These are phyloP conservation scores for Anniella stebbinsi DNA, from an alignment of 2,797 vertebrate genomes.

Conservation along the genomic window DNA sequence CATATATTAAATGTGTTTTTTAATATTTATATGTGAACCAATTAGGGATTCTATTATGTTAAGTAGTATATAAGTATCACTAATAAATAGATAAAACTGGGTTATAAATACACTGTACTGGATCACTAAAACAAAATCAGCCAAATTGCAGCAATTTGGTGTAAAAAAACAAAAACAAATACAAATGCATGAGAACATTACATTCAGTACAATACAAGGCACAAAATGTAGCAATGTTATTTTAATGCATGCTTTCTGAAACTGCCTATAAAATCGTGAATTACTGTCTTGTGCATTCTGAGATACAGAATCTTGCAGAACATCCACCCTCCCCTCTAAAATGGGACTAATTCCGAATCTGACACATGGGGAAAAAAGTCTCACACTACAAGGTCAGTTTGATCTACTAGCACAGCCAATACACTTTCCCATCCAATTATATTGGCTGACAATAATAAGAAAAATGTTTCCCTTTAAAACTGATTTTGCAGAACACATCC, in stretches of 20 bases:
- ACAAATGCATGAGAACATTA: neutral
- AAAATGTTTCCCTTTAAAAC: conserved; percentile 56
- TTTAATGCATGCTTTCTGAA: conserved; percentile 40
- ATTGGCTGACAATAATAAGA: conserved; percentile 39
- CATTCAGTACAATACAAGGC: neutral
- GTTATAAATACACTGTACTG: neutral
- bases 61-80: too few species aligned
- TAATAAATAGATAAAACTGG: neutral
- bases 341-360: conserved; percentile 49
- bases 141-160: neutral
- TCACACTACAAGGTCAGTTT: conserved; percentile 50
- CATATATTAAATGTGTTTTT: too few species aligned
- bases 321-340: conserved; percentile 9
- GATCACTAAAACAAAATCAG: neutral
- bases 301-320: conserved; percentile 53
- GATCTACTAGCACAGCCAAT: conserved; percentile 49
- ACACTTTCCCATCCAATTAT: conserved; percentile 51
- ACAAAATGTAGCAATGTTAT: conserved; percentile 10
- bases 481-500: conserved; percentile 8
- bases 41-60: too few species aligned
- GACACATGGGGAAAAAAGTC: conserved; percentile 38
- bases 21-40: too few species aligned
- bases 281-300: conserved; percentile 26
- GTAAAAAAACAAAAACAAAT: neutral
- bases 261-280: neutral